Percentiles rank a stretch among this genome's conserved stretches.
Conservation (phyloP, 2,888 invertebrate genomes). For the Eueremaeus valkanovi region DNA sequence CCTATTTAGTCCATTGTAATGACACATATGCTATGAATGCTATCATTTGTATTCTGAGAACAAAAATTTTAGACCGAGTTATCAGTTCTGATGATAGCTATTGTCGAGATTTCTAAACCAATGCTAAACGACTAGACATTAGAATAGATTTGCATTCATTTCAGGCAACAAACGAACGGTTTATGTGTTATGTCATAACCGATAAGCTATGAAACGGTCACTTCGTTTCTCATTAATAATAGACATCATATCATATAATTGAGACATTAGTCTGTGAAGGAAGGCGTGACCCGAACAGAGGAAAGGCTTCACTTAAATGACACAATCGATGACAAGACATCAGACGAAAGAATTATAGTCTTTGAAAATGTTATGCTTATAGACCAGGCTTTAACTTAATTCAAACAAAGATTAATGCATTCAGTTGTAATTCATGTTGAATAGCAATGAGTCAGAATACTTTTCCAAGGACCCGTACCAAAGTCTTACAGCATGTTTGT, state of each 20-base stretch:
- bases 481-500: too few relatives aligned
- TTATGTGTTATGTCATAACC: not conserved
- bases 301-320: not conserved
- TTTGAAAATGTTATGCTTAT: not conserved
- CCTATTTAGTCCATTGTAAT: not conserved
- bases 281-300: not conserved
- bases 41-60: not conserved
- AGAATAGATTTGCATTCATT: not conserved
- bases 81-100: constrained; percentile 4
- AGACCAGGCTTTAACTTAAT: too few relatives aligned
- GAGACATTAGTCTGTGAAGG: not conserved
- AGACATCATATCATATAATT: not conserved
- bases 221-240: not conserved
- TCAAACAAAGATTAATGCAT: too few relatives aligned
- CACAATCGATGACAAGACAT: not conserved
- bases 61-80: not conserved
- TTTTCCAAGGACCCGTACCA: too few relatives aligned
- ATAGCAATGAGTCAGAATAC: too few relatives aligned
- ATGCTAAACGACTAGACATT: not conserved
- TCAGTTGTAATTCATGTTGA: too few relatives aligned
- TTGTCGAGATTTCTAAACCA: not conserved
- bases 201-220: not conserved
- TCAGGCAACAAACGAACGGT: not conserved
- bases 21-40: not conserved
- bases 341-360: not conserved